Evolutionary conservation across 2,797 vertebrate species (phyloP), one percentile per base, ranked within the genome.

Genomic region (Distichodus sexfasciatus): DNA sequence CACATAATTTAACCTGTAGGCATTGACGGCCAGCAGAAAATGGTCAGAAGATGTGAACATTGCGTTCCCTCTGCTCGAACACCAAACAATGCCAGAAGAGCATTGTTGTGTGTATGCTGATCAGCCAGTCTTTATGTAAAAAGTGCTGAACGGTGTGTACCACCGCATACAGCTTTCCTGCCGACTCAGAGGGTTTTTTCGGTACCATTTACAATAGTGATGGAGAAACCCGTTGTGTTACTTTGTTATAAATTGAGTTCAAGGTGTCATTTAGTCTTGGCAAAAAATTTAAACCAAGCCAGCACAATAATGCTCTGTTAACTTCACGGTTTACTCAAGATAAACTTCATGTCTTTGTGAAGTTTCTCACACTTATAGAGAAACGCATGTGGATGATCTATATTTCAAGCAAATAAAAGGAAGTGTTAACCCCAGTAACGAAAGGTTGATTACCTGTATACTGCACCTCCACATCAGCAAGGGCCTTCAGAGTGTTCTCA

Each of bases 401-500:
- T 55, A 9, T 3, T 11, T 36, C 4, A 12, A 35, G 23, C 17
- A 36, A 1, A 48, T 14, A 4, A 11, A 10, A 2, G 3, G 15
- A 31, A 15, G 5, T 1, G 4, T 21, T 28, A 48, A 35, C 17
- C 28, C 21, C 10, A 33, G 6, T 4, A 31, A 33, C 6, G 55
- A 63, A 70, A 9, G 11, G 31, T 57, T 15, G 78, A 83, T 11
- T 33, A 97, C 96, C 96, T 0, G 95, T 95, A 77, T 98, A 98
- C 0, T 95, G 90, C 29, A 95, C 94, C 78, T 98, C 97, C 66
- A 94, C 94, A 0, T 95, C 94, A 0, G 96, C 95, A 35, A 98
- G 87, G 0, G 89, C 93, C 81, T 96, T 94, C 41, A 98, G 88
- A 0, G 95, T 96, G 84, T 91, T 99, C 46, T 94, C 90, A 0